Evolutionary conservation across 2,797 vertebrate genomes (phyloP), one percentile per base, ranked within the genome.

Genomic region (Enteromius thamalakanensis): DNA sequence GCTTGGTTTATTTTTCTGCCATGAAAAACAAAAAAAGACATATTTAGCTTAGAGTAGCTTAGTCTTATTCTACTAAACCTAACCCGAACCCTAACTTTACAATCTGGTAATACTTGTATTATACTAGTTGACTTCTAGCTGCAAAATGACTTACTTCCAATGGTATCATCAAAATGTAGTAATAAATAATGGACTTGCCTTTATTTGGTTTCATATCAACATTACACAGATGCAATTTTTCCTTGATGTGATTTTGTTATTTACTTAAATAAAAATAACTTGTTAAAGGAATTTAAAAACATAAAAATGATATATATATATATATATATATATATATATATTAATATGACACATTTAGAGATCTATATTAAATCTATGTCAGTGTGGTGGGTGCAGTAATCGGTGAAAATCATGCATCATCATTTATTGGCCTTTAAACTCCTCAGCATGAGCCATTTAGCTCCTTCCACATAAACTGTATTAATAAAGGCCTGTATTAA

Each of bases 391-490:
- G 62, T 53, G 49, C 76, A 65, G 78, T 87, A 88, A 87, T 51
- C 86, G 84, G 76, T 69, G 82, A 79, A 87, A 79, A 86, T 85
- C 88, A 89, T 84, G 86, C 64, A 87, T 83, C 87, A 88, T 87
- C 88, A 84, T 94, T 92, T 91, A 91, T 85, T 87, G 90, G 83
- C 68, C 3, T 77, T 79, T 85, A 87, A 90, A 90, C 87, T 80
- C 84, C 75, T 83, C 84, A 37, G 86, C 87, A 88, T 87, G 49
- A 88, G 90, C 86, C 85, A 34, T 87, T 90, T 86, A 82, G 82
- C 83, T 86, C 74, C 79, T 34, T 81, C 74, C 87, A 75, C 87
- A 89, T 88, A 86, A 91, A 90, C 88, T 88, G 65, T 34, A 34
- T 34, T 34, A 34, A 34, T 34, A 34, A 34, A 67, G 65, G 82